phyloP scores from a whole-genome alignment of 2,888 invertebrate genomes.

The Platerodrilus igneus region DNA sequence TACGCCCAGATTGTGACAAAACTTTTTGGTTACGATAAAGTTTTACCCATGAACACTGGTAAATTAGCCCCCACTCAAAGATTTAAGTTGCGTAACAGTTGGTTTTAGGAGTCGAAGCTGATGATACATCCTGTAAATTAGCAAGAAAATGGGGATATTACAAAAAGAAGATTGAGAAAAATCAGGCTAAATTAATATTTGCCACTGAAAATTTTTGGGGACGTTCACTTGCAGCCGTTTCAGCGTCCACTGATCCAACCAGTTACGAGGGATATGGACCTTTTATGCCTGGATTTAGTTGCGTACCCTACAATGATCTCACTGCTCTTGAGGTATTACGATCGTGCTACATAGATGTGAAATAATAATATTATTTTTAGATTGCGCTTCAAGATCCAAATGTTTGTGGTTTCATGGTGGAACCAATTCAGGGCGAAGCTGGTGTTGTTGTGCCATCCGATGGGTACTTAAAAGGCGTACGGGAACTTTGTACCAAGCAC shows the following conservation, averaged over 20 bases:
- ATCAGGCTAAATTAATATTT: conserved; percentile 69
- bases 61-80: too few relatives aligned
- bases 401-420: conserved; percentile 79
- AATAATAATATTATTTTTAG: conserved; percentile 37
- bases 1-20: conserved; percentile 67
- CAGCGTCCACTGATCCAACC: conserved; percentile 69
- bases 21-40: conserved; percentile 70
- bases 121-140: conserved; percentile 74
- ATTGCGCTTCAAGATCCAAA: conserved; percentile 59
- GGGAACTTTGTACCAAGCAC: conserved; percentile 69
- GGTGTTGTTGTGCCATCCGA: conserved; percentile 71
- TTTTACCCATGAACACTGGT: conserved; percentile 80
- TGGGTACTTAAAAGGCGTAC: conserved; percentile 66
- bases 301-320: conserved; percentile 71
- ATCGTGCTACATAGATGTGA: background rate
- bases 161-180: conserved; percentile 64
- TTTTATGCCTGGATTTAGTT: conserved; percentile 70
- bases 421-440: conserved; percentile 85
- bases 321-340: conserved; percentile 59
- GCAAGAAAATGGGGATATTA: conserved; percentile 79
- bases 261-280: conserved; percentile 72
- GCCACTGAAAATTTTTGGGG: conserved; percentile 82
- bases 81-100: conserved; percentile 1
- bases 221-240: conserved; percentile 72
- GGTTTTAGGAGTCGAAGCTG: conserved; percentile 67